Evolutionary conservation across 2,888 invertebrate genomes (phyloP), one percentile per base, ranked within the genome.

Genomic region (Drosophila mimetica): DNA sequence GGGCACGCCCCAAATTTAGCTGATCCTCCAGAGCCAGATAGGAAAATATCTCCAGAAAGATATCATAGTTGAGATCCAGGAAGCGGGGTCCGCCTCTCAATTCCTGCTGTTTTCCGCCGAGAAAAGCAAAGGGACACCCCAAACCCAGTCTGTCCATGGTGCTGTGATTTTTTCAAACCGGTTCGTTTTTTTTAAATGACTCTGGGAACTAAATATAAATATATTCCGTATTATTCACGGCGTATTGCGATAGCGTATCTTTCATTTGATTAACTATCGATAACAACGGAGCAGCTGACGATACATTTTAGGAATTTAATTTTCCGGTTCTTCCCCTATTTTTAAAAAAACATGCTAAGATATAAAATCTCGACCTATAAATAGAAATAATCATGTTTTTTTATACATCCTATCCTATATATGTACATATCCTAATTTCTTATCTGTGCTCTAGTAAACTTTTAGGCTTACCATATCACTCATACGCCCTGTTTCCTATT

Each of bases 21-120:
- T 79, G 67, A 52, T 85, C 83, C 4, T 76, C 79, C 9, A 78
- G 67, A 1, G 52, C 59, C 2, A 83, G 20, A 36, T 82, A 69
- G 1, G 75, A 64, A 36, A 73, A 79, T 64, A 88, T 86, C 28
- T 77, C 47, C 42, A 53, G 32, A 44, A 52, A 61, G 32, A 84
- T 83, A n/a, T 86, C 80, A 28, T 83, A 86, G 34, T 88, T 88
- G 0, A 83, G 48, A 6, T 88, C 65, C 8, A 81, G 70, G 30
- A 81, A 55, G 44, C 32, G 47, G 2, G 42, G 55, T 44, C 53
- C 55, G 11, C 13, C 5, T 0, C 22, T 18, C 3, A n/a, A n/a
- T 36, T 25, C 48, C 14, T 65, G 73, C n/a, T 52, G 48, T 13
- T 66, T 80, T 32, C 50, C 65, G 4, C 20, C 48, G 7, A 79